Evolutionary conservation across 2,113 vertebrate species (phyloP).

Genomic region (Nycticebus coucang): DNA sequence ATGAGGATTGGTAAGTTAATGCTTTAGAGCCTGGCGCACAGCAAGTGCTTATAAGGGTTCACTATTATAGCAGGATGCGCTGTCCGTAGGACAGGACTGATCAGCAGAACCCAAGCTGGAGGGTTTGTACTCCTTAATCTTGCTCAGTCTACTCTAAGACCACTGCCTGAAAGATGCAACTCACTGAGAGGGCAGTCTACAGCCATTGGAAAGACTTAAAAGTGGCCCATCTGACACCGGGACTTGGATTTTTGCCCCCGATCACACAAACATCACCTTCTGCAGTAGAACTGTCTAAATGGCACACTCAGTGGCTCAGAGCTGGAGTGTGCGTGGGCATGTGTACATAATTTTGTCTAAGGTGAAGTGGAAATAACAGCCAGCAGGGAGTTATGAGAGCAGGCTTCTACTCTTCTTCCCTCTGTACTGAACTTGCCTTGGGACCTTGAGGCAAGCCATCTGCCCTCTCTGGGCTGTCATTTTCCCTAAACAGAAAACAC

Average conservation of each 20-base stretch:
- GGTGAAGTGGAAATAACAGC: background rate
- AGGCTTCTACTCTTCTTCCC: background rate
- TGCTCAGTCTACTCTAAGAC: background rate
- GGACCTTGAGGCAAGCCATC: background rate
- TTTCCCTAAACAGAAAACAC: background rate
- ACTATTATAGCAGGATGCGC: rapidly evolving
- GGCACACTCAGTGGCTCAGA: background rate
- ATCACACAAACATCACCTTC: rapidly evolving
- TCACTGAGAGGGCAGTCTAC: background rate
- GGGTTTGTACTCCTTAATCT: background rate
- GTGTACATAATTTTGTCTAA: background rate
- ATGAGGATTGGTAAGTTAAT: too few relatives aligned
- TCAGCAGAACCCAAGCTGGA: background rate
- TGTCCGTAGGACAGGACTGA: background rate
- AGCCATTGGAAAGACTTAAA: background rate
- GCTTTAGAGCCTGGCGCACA: background rate
- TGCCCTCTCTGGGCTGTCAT: background rate
- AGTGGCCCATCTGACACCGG: background rate
- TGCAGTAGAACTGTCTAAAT: background rate
- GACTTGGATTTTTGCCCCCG: background rate
- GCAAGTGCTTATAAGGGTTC: background rate
- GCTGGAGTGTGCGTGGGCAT: background rate
- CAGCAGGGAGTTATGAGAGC: background rate
- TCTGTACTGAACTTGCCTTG: background rate
- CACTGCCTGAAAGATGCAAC: background rate